Conservation (phyloP, 1,140 invertebrate species). For the Matsumurasca onukii region DNA sequence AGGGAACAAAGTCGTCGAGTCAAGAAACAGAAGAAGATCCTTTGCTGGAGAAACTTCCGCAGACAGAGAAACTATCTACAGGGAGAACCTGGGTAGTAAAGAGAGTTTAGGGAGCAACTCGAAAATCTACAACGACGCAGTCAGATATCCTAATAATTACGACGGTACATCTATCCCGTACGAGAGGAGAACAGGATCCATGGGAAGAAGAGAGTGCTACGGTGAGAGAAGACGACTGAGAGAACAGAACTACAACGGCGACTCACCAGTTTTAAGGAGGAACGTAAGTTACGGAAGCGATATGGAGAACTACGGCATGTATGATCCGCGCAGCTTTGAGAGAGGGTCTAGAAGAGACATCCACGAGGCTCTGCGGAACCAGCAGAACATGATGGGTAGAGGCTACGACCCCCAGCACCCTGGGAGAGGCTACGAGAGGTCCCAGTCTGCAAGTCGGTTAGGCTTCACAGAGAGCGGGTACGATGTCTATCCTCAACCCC, state of each 20-base stretch:
- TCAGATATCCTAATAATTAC: not conserved
- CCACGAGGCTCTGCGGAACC: not conserved
- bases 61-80: not conserved
- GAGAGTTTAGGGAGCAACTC: conserved; percentile 7
- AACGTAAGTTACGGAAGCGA: conserved; percentile 21
- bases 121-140: not conserved
- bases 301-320: conserved; percentile 18
- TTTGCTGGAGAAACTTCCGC: conserved; percentile 5
- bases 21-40: conserved; percentile 15
- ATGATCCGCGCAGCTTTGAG: conserved; percentile 3
- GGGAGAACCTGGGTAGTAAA: not conserved
- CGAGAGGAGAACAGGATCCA: conserved; percentile 16
- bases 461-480: conserved; percentile 18
- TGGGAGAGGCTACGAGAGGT: conserved; percentile 4
- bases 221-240: not conserved
- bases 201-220: conserved; percentile 11
- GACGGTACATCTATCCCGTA: conserved; percentile 3
- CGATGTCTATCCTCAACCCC: not conserved
- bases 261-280: not conserved
- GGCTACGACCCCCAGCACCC: not conserved
- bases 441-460: not conserved
- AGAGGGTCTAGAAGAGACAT: conserved; percentile 1
- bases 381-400: not conserved
- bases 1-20: conserved; percentile 11
- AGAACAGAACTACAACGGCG: conserved; percentile 2